Conservation (phyloP, 23 tunicate genomes). For the Diplosoma virens region DNA sequence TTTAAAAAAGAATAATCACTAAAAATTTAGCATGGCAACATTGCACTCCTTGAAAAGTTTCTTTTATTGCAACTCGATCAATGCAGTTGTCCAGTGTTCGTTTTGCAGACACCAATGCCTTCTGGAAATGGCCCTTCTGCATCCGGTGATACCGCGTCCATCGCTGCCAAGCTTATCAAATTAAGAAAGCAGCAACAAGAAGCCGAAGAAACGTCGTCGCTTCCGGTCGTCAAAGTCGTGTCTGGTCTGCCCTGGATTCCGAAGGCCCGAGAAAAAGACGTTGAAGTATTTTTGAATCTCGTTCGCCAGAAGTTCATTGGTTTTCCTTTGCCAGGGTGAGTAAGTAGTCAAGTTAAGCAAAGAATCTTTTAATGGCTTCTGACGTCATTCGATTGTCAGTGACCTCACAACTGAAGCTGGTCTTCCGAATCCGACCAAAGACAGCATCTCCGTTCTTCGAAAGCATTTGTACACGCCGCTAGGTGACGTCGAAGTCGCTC, state of each 20-base stretch:
- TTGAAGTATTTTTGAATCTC: slow-evolving; percentile 67
- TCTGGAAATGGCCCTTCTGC: slow-evolving; percentile 23
- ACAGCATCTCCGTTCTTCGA: slow-evolving; percentile 63
- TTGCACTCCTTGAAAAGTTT: too few relatives aligned
- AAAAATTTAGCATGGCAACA: too few relatives aligned
- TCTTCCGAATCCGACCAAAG: slow-evolving; percentile 91
- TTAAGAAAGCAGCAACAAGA: slow-evolving; percentile 58
- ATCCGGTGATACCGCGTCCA: slow-evolving; percentile 42
- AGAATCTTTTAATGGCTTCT: neutral
- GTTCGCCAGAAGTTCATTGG: slow-evolving; percentile 90
- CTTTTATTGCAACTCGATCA: too few relatives aligned
- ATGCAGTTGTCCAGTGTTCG: too few relatives aligned
- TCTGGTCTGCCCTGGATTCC: slow-evolving; percentile 90
- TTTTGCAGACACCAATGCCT: slow-evolving; percentile 61
- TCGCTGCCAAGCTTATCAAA: slow-evolving; percentile 71
- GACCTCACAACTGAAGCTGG: slow-evolving; percentile 86
- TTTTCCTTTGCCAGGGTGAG: slow-evolving; percentile 55
- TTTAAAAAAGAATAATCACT: too few relatives aligned
- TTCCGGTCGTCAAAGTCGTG: slow-evolving; percentile 59
- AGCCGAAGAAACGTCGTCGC: slow-evolving; percentile 12
- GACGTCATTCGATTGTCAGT: neutral
- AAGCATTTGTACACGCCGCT: slow-evolving; percentile 76
- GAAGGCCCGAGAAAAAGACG: slow-evolving; percentile 70
- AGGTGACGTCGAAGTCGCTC: slow-evolving; percentile 51
- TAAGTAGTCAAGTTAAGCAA: too few relatives aligned